Evolutionary conservation across 2,113 vertebrate species (phyloP), one percentile per base, ranked within the genome.

Genomic region (Trematomus loennbergii): DNA sequence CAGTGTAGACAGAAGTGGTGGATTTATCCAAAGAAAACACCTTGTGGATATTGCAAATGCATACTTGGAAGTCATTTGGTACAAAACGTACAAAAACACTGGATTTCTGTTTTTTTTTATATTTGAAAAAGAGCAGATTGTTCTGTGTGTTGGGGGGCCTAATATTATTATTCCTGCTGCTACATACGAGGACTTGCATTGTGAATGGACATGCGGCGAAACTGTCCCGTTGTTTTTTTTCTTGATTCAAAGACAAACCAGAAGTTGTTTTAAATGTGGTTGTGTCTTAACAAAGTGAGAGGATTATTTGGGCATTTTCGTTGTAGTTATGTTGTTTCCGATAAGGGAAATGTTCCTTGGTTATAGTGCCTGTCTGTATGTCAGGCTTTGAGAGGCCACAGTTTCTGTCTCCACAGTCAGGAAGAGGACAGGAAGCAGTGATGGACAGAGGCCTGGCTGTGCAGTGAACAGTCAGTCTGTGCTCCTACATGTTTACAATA

Each of bases 401-500:
- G 73, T 54, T 33, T 69, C 22, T 53, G 65, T 72, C 46, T 63
- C 43, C 43, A 16, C 55, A 5, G 57, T 77, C 17, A 15, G 15
- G 16, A 61, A 84, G 72, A 65, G 20, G 15, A 48, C 36, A 54
- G 48, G 59, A 33, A 54, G 68, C 69, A 33, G 15, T 54, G 59
- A 11, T 29, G 66, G 65, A 57, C 67, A 71, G 64, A 70, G 46
- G 64, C 66, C 55, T 18, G 71, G 48, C 59, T 74, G 65, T 77
- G 13, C 20, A 64, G 2, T 36, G 22, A 29, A 12, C 45, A 68
- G 66, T 2, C 18, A 17, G 15, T 29, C 33, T 17, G 5, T 25
- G 60, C 18, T 70, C 52, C 12, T 48, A 18, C 52, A 20, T 63
- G 77, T 87, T 88, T 86, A 87, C 55, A 91, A 85, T 90, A 88